Percentiles rank a stretch among this genome's conserved stretches.
Conservation (phyloP, 2,888 invertebrate genomes). For the Malacosoma neustria region DNA sequence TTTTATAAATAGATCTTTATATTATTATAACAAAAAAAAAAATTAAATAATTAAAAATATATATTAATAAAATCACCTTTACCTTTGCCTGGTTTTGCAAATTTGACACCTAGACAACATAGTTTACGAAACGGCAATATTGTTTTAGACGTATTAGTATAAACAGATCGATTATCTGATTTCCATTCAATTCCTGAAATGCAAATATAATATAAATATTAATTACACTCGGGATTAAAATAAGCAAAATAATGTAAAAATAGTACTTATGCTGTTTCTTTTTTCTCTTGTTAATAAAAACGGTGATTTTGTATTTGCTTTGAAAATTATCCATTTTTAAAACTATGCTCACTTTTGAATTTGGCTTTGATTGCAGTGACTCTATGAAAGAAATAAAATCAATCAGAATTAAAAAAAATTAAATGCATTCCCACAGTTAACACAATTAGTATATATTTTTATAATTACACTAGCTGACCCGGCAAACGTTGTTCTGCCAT, state of each 20-base stretch:
- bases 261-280: slow-evolving; percentile 22
- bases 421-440: no score
- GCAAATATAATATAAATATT: slow-evolving; percentile 2
- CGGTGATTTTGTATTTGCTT: slow-evolving; percentile 37
- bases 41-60: no score
- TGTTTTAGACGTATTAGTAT: slow-evolving; percentile 28
- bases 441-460: no score
- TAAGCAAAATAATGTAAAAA: slow-evolving; percentile 4
- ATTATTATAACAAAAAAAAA: no score
- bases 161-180: slow-evolving; percentile 19
- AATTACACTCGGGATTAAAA: slow-evolving; percentile 1
- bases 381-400: slow-evolving; percentile 2
- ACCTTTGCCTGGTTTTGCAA: not conserved
- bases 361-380: slow-evolving; percentile 20
- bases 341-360: slow-evolving; percentile 41
- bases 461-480: no score
- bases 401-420: no score
- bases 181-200: slow-evolving; percentile 21
- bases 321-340: slow-evolving; percentile 39
- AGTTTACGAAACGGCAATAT: not conserved
- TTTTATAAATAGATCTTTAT: no score
- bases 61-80: no score
- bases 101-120: not conserved
- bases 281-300: slow-evolving; percentile 37
- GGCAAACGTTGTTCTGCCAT: no score